phyloP scores from a whole-genome alignment of 2,113 vertebrate species.

The Gracilinanus agilis region DNA sequence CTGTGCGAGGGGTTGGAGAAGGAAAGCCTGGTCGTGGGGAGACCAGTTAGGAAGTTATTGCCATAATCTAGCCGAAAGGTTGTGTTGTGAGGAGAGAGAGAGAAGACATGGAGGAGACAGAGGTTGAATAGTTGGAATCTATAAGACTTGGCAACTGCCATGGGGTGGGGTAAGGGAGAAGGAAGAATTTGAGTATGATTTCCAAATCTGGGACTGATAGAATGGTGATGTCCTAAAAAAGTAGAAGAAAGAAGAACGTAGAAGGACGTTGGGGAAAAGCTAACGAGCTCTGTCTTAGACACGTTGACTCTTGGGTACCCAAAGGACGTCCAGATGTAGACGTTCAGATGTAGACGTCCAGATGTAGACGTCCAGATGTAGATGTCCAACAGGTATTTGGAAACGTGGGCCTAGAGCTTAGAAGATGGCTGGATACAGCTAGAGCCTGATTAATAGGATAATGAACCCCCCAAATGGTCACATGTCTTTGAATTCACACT shows the following conservation, averaged over 20 bases:
- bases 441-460: constrained; percentile 10
- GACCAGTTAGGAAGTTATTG: not conserved
- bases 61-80: too few relatives aligned
- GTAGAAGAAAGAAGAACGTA: not conserved
- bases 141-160: not conserved
- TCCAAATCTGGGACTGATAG: not conserved
- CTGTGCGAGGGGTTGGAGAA: not conserved
- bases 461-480: not conserved
- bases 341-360: too few relatives aligned
- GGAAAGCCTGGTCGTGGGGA: not conserved
- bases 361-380: too few relatives aligned
- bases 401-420: not conserved
- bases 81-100: not conserved
- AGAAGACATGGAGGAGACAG: not conserved
- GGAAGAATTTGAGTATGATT: not conserved
- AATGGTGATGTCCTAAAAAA: not conserved
- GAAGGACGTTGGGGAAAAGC: not conserved
- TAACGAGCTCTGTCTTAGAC: not conserved
- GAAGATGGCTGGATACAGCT: not conserved
- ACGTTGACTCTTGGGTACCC: not conserved
- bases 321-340: not conserved
- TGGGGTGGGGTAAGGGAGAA: too few relatives aligned
- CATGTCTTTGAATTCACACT: not conserved
- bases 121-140: not conserved
- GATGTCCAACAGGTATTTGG: not conserved